A percentile compares a stretch with the other conserved stretches of the same genome.
phyloP scores from a whole-genome alignment of 2,797 vertebrate species.

The Sandelia bainsii region DNA sequence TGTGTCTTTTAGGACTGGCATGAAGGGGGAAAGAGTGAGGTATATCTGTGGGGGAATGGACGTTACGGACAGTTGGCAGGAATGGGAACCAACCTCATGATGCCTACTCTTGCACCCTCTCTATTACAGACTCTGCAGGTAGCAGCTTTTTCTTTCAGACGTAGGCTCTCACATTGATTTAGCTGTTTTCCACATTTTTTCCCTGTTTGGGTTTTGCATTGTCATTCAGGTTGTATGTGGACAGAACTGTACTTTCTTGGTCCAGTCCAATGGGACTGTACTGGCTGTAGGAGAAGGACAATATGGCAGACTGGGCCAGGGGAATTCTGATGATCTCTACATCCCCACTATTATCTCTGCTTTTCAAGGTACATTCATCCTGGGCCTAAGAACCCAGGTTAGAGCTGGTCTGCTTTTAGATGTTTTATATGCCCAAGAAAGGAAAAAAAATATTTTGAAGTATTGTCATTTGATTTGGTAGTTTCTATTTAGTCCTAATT shows the following conservation, averaged over 20 bases:
- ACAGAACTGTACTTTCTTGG: constrained; percentile 88
- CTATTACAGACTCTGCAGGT: constrained; percentile 88
- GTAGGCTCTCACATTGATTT: not conserved
- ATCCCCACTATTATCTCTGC: constrained; percentile 86
- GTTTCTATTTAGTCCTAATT: not conserved
- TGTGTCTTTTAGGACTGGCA: constrained; percentile 85
- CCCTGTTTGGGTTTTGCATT: constrained; percentile 34
- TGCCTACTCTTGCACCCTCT: constrained; percentile 82
- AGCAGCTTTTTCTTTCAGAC: not conserved
- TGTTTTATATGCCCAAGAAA: not conserved
- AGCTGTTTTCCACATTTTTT: constrained; percentile 15
- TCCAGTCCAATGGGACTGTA: constrained; percentile 86
- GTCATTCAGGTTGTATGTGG: constrained; percentile 85
- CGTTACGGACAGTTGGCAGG: constrained; percentile 87
- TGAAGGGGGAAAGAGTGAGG: constrained; percentile 86
- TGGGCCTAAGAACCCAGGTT: not conserved
- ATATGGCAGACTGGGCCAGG: constrained; percentile 87
- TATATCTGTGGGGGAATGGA: constrained; percentile 88
- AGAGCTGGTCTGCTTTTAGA: constrained; percentile 3
- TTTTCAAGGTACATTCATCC: constrained; percentile 82
- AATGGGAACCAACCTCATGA: constrained; percentile 81
- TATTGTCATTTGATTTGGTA: not conserved
- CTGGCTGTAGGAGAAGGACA: constrained; percentile 88
- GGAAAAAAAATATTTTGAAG: not conserved
- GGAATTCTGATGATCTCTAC: constrained; percentile 88